These are phyloP conservation scores for Hipposideros larvatus DNA, from an alignment of 2,797 vertebrate genomes.

Conservation along the genomic window DNA sequence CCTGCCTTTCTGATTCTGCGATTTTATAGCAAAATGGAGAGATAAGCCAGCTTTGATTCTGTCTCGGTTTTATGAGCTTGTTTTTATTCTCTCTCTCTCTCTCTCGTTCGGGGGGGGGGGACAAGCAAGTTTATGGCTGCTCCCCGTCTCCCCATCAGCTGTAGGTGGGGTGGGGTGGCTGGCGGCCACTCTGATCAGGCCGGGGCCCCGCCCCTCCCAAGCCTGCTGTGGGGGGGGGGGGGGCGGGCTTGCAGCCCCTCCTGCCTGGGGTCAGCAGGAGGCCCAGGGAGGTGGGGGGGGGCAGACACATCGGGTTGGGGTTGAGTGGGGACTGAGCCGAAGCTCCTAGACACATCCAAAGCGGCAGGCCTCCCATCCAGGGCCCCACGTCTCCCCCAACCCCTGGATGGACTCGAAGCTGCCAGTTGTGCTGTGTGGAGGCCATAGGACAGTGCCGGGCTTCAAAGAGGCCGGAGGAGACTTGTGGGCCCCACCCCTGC, in stretches of 20 bases:
- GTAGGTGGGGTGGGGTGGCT: background rate
- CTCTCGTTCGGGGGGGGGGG: background rate
- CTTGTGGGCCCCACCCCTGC: background rate
- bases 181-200: background rate
- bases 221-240: background rate
- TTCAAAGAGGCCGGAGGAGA: slow-evolving; percentile 62
- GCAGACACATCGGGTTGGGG: rapidly evolving
- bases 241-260: background rate
- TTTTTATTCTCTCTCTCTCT: background rate
- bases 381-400: rapidly evolving
- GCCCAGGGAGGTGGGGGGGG: rapidly evolving
- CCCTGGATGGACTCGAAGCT: background rate
- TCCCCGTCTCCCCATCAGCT: background rate
- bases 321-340: rapidly evolving
- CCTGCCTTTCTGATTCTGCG: slow-evolving; percentile 43
- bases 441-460: background rate
- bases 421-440: background rate
- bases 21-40: slow-evolving; percentile 75
- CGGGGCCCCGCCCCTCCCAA: background rate
- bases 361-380: background rate
- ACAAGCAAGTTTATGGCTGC: slow-evolving; percentile 59
- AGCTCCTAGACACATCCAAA: rapidly evolving
- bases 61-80: slow-evolving; percentile 47
- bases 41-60: slow-evolving; percentile 79
- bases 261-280: rapidly evolving